Percentiles rank a stretch among this genome's conserved stretches.
Conservation (phyloP, 2,113 vertebrate species). For the Tursiops truncatus region DNA sequence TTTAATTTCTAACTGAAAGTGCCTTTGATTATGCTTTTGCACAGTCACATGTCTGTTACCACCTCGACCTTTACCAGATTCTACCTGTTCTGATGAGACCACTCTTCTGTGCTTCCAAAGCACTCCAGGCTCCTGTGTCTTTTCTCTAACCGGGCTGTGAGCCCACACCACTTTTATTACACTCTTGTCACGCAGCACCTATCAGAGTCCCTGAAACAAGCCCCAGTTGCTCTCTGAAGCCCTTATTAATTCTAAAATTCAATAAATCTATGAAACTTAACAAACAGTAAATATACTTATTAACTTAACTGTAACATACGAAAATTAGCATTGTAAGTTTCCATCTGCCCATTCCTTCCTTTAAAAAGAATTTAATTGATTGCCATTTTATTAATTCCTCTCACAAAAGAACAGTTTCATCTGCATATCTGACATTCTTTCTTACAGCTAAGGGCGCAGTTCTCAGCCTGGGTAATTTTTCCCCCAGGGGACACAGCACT, state of each 20-base stretch:
- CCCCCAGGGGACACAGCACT: background rate
- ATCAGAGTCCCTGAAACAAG: background rate
- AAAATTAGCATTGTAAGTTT: background rate
- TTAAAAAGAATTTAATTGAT: background rate
- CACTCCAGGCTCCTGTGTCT: background rate
- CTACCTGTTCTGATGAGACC: background rate
- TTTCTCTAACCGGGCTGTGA: background rate
- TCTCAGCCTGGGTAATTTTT: background rate
- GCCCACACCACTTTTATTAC: background rate
- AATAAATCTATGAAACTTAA: slow-evolving; percentile 25
- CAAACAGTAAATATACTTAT: background rate
- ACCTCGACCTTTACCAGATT: too few species aligned
- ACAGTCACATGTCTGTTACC: background rate
- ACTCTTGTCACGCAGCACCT: background rate
- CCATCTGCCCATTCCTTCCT: background rate
- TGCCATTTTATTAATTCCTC: background rate
- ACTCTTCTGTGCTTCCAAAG: background rate
- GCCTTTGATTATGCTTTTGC: background rate
- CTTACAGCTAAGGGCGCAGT: background rate
- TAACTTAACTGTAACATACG: background rate
- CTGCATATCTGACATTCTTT: background rate
- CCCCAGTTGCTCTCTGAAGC: background rate
- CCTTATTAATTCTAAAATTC: background rate
- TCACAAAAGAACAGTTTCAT: background rate
- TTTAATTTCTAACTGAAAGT: background rate